These are phyloP conservation scores for Drosophila nr. perissopoda DNA, from an alignment of 2,888 invertebrate genomes.

Conservation along the genomic window DNA sequence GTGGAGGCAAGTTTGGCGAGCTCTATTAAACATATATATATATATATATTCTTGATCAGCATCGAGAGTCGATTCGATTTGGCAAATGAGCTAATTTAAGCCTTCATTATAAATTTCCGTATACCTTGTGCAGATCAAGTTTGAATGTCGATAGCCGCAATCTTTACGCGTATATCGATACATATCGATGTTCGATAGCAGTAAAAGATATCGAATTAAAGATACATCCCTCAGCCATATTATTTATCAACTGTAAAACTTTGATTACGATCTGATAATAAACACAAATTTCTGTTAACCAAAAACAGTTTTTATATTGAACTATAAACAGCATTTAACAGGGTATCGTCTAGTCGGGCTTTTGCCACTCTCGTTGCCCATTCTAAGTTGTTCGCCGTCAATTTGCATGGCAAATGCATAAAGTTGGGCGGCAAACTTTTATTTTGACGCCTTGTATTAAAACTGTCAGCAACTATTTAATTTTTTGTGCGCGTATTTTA, in stretches of 20 bases:
- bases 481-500: slow-evolving; percentile 50
- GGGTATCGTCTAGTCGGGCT: neutral
- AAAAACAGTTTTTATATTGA: neutral
- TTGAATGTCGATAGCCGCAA: neutral
- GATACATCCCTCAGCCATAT: neutral
- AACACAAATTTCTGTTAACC: neutral
- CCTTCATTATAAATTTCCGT: neutral
- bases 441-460: slow-evolving; percentile 61
- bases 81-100: no score
- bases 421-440: slow-evolving; percentile 51
- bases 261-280: no score
- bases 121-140: neutral
- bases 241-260: neutral
- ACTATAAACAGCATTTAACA: neutral
- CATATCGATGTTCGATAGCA: neutral
- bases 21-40: neutral
- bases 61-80: neutral
- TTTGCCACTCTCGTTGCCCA: neutral
- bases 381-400: slow-evolving; percentile 21
- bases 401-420: slow-evolving; percentile 42
- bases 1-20: neutral
- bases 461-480: slow-evolving; percentile 60
- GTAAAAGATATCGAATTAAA: neutral
- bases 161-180: neutral
- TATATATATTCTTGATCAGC: neutral